Conservation (phyloP, 2,113 vertebrate genomes). For the Mormyrus lacerda region DNA sequence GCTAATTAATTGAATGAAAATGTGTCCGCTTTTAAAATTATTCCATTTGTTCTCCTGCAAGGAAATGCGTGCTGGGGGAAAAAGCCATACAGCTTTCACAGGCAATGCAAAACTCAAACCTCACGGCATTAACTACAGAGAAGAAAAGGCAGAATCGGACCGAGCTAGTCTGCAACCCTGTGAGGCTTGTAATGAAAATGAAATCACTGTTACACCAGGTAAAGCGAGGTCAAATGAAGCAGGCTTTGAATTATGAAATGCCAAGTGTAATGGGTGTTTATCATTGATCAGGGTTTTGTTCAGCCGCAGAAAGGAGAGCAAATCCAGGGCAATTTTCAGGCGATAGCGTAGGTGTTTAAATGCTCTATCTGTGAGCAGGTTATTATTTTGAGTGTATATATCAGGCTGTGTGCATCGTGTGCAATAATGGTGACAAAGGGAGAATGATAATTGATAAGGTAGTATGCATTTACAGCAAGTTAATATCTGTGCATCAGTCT, state of each 20-base stretch:
- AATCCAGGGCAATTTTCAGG: neutral
- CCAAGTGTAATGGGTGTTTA: neutral
- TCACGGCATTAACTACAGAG: neutral
- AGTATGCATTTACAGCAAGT: neutral
- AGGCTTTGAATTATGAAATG: slow-evolving; percentile 4
- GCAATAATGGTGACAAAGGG: neutral
- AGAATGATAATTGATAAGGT: neutral
- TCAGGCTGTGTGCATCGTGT: neutral
- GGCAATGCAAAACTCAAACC: neutral
- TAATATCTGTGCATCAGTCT: neutral
- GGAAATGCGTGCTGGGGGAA: neutral
- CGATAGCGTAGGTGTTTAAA: neutral
- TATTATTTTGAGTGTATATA: neutral
- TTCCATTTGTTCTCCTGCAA: neutral
- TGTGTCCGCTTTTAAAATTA: neutral
- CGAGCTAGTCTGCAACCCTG: neutral
- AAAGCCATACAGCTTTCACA: neutral
- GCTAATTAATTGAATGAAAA: neutral
- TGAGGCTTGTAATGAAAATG: neutral
- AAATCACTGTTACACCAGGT: slow-evolving; percentile 2
- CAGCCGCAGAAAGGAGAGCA: neutral
- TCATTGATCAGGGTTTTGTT: slow-evolving; percentile 2
- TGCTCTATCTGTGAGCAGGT: neutral
- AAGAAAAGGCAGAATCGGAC: neutral
- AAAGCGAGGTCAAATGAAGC: slow-evolving; percentile 3